Conservation (phyloP, 2,113 vertebrate species). For the Nycticebus coucang region DNA sequence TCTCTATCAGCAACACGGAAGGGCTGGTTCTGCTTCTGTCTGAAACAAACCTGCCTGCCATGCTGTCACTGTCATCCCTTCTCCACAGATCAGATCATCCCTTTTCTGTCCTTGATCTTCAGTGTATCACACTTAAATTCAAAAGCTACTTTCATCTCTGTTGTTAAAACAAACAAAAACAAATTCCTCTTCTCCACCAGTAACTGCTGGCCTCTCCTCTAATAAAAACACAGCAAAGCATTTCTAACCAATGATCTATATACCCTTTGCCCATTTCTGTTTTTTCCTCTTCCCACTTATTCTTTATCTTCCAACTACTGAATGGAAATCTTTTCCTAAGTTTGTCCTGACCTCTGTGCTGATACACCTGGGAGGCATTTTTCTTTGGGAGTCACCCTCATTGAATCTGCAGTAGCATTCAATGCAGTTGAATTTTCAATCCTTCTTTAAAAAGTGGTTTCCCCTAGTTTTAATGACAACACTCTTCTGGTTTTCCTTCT, state of each 20-base stretch:
- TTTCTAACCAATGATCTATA: background rate
- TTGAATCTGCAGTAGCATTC: background rate
- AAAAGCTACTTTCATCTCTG: background rate
- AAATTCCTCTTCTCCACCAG: background rate
- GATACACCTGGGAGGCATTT: background rate
- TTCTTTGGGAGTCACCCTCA: background rate
- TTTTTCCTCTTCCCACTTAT: background rate
- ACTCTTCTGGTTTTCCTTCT: background rate
- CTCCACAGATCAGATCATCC: rapidly evolving
- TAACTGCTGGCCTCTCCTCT: background rate
- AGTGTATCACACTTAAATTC: rapidly evolving
- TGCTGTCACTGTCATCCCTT: background rate
- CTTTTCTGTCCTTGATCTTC: background rate
- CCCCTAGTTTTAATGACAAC: background rate
- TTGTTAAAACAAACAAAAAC: background rate
- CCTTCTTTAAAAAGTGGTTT: background rate
- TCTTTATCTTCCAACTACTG: background rate
- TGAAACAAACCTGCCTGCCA: background rate
- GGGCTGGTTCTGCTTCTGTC: background rate
- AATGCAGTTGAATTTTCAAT: background rate
- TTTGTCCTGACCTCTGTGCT: background rate
- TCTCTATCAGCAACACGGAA: background rate
- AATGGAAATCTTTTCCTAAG: background rate
- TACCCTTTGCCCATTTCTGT: rapidly evolving
- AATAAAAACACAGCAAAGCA: background rate